These are phyloP conservation scores for Dissostichus mawsoni DNA, from an alignment of 2,113 vertebrate genomes.

Conservation along the genomic window DNA sequence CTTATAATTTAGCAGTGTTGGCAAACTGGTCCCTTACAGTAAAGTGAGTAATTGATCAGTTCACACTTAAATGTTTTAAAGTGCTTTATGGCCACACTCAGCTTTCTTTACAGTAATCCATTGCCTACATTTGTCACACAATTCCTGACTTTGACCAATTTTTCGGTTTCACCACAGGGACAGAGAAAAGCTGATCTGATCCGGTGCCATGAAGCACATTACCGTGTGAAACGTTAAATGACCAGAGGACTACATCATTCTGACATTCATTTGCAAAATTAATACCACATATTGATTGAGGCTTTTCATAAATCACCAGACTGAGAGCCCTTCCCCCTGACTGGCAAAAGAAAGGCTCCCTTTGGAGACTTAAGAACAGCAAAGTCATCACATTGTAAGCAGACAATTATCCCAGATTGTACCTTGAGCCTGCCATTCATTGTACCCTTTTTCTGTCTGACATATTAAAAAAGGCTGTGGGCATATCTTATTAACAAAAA, in stretches of 20 bases:
- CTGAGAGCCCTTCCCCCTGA: constrained; percentile 42
- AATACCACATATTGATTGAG: constrained; percentile 82
- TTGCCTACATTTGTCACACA: constrained; percentile 76
- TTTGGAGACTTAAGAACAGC: constrained; percentile 60
- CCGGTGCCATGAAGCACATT: constrained; percentile 83
- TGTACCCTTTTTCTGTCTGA: constrained; percentile 9
- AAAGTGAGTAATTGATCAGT: constrained; percentile 3
- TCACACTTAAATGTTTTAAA: constrained; percentile 53
- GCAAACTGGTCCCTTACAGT: background rate
- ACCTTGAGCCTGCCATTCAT: constrained; percentile 10
- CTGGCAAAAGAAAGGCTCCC: constrained; percentile 51
- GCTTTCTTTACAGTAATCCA: constrained; percentile 84
- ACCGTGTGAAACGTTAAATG: constrained; percentile 78
- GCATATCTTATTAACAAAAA: constrained; percentile 20
- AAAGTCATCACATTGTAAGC: constrained; percentile 64
- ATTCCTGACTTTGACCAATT: constrained; percentile 82
- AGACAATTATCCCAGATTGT: constrained; percentile 61
- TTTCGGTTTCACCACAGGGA: constrained; percentile 63
- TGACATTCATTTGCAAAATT: constrained; percentile 86
- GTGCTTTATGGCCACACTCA: constrained; percentile 77
- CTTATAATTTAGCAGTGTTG: background rate
- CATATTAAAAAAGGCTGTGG: background rate
- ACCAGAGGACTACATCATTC: constrained; percentile 78
- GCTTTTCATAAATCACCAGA: constrained; percentile 72
- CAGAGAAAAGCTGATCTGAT: constrained; percentile 75